Conservation (phyloP, 2,113 vertebrate genomes). For the Cricetomys ansorgei region DNA sequence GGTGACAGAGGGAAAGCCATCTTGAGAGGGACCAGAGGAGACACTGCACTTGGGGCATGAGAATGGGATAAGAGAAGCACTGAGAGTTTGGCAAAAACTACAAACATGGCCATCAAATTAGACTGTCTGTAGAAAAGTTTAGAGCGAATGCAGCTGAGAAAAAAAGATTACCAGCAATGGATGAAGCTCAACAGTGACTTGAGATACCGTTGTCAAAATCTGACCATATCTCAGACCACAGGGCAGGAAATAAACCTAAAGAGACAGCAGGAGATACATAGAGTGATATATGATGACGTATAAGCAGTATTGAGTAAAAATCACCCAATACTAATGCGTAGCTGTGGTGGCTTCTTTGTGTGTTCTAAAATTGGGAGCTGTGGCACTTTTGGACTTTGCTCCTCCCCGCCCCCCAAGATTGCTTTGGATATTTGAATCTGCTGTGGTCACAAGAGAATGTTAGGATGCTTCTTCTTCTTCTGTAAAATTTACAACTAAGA, state of each 20-base stretch:
- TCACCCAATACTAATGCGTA: not conserved
- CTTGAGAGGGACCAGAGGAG: not conserved
- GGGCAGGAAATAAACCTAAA: not conserved
- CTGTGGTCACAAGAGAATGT: not conserved
- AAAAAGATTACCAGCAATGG: not conserved
- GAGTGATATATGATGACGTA: not conserved
- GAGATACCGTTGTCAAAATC: not conserved
- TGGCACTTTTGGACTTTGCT: not conserved
- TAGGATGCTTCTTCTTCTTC: not conserved
- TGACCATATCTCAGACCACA: not conserved
- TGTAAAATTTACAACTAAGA: not conserved
- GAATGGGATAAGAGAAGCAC: too few species aligned
- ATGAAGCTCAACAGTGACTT: not conserved
- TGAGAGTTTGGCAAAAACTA: not conserved
- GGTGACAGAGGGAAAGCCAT: not conserved
- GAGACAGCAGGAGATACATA: not conserved
- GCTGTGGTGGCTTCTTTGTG: not conserved
- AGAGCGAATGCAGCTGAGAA: not conserved
- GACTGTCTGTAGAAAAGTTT: not conserved
- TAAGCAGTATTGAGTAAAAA: not conserved
- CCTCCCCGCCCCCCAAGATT: not conserved
- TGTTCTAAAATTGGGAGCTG: not conserved
- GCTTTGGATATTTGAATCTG: not conserved
- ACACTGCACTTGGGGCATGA: rapidly evolving
- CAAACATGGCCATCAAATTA: not conserved